Percentiles rank a stretch among this genome's conserved stretches.
Conservation (phyloP, 1,140 invertebrate genomes). For the Pseudachorutes palmiensis region DNA sequence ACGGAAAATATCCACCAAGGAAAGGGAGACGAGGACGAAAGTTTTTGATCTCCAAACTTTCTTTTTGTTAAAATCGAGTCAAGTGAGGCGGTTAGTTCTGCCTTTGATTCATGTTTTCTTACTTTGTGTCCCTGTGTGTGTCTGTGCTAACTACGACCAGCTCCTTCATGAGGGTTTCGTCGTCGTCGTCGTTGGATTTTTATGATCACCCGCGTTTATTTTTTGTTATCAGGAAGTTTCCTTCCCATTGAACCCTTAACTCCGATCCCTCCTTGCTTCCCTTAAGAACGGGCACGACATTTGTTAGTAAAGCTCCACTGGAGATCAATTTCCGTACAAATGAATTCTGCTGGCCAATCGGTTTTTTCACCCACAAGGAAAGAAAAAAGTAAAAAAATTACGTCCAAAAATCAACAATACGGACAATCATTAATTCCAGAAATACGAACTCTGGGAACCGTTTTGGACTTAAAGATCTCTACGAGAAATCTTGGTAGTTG, state of each 20-base stretch:
- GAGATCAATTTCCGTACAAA: slow-evolving; percentile 3
- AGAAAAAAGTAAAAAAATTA: neutral
- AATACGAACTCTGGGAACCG: neutral
- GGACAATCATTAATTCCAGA: neutral
- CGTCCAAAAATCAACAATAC: neutral
- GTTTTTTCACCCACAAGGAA: neutral
- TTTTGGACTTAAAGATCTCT: too few species aligned
- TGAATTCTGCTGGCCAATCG: neutral
- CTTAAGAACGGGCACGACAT: neutral
- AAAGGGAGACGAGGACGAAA: too few species aligned
- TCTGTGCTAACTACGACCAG: slow-evolving; percentile 4
- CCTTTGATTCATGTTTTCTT: slow-evolving; percentile 12
- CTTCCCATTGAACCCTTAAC: slow-evolving; percentile 4
- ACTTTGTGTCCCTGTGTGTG: neutral
- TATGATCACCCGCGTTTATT: slow-evolving; percentile 11
- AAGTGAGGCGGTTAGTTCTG: slow-evolving; percentile 1
- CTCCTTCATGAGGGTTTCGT: neutral
- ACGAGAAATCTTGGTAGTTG: too few species aligned
- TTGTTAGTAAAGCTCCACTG: neutral
- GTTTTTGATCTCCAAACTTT: neutral
- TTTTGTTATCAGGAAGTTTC: slow-evolving; percentile 12
- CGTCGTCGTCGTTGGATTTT: neutral
- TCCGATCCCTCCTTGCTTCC: neutral
- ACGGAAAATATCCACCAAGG: too few species aligned
- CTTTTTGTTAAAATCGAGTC: neutral